A percentile compares a stretch with the other conserved stretches of the same genome.
Conservation (phyloP, 2,113 vertebrate genomes). For the Myanophis thanlyinensis region DNA sequence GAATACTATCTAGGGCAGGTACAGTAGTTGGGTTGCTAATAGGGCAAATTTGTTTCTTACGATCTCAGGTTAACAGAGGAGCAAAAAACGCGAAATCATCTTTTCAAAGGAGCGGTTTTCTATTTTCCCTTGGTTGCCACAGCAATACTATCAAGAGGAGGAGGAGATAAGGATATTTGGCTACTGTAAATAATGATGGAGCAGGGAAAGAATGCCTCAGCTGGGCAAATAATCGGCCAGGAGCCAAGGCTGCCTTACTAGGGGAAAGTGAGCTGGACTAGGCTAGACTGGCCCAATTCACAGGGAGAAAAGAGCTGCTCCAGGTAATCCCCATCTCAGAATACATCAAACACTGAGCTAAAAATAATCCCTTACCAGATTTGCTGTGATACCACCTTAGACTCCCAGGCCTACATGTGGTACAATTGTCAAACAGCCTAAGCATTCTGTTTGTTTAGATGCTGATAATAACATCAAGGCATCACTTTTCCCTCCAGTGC, state of each 20-base stretch:
- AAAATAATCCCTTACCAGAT: background rate
- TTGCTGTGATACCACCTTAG: background rate
- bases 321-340: background rate
- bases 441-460: background rate
- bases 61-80: background rate
- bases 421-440: background rate
- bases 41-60: background rate
- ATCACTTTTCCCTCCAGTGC: background rate
- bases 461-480: background rate
- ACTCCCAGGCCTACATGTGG: background rate
- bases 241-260: background rate
- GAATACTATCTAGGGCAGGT: background rate
- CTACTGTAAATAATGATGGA: background rate
- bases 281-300: background rate
- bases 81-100: background rate
- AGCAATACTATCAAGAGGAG: background rate
- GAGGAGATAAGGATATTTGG: background rate
- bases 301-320: background rate
- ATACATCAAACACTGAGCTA: background rate
- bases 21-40: background rate
- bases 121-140: background rate
- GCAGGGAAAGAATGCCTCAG: conserved; percentile 5
- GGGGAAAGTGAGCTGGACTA: background rate
- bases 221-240: background rate
- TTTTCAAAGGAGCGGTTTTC: background rate